These are phyloP conservation scores for Collichthys lucidus DNA, from an alignment of 2,113 vertebrate genomes.

Conservation along the genomic window DNA sequence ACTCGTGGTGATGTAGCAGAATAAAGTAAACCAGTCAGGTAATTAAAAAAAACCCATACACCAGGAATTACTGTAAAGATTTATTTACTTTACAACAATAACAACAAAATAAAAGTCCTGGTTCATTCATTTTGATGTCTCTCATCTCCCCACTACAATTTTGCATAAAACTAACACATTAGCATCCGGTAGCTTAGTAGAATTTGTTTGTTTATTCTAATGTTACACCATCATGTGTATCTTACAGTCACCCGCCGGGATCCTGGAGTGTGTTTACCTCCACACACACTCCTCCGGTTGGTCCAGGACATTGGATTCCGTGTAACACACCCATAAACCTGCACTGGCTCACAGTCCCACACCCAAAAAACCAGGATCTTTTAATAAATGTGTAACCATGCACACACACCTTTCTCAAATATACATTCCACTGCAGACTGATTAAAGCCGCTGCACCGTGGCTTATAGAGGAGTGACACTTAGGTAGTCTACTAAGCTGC, in stretches of 20 bases:
- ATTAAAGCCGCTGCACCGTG: conserved; percentile 78
- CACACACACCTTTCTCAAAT: conserved; percentile 88
- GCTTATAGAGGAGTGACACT: conserved; percentile 38
- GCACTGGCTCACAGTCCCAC: conserved; percentile 71
- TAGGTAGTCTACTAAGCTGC: neutral
- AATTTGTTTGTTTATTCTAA: conserved; percentile 58
- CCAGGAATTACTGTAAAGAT: neutral
- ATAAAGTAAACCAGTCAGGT: neutral
- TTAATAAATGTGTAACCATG: conserved; percentile 84
- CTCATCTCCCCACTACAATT: neutral
- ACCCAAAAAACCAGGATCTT: conserved; percentile 86
- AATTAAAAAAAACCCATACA: neutral
- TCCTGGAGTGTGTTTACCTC: conserved; percentile 77
- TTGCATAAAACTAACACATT: neutral
- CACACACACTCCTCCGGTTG: conserved; percentile 50
- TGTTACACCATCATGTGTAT: conserved; percentile 50
- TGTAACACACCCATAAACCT: conserved; percentile 67
- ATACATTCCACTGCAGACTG: conserved; percentile 78
- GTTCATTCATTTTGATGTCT: neutral
- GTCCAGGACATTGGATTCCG: conserved; percentile 77
- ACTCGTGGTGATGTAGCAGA: neutral
- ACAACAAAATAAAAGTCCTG: no score
- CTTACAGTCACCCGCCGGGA: conserved; percentile 46
- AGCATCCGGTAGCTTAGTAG: neutral
- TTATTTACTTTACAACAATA: neutral